A percentile compares a stretch with the other conserved stretches of the same genome.
Evolutionary conservation across 2,888 invertebrate species (phyloP).

Genomic region (Lycophotia porphyrea): DNA sequence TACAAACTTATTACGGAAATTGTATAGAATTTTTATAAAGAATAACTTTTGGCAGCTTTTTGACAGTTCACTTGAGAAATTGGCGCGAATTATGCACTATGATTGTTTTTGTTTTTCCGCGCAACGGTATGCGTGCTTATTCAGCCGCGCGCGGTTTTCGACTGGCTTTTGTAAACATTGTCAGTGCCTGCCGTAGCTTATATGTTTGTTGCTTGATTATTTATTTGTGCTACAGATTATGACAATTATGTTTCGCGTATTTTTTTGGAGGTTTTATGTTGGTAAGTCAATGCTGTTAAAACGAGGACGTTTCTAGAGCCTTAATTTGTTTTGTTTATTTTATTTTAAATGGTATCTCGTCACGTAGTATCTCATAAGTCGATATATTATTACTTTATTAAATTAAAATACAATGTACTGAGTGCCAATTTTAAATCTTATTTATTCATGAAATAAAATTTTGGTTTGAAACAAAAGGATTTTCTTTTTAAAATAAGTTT

Average conservation of each 20-base stretch:
- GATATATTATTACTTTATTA: background rate
- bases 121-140: conserved; percentile 35
- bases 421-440: too few species aligned
- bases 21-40: background rate
- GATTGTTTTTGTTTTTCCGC: conserved; percentile 37
- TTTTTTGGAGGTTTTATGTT: conserved; percentile 4
- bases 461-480: background rate
- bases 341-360: too few species aligned
- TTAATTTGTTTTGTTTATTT: background rate
- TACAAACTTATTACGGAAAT: background rate
- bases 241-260: conserved; percentile 19
- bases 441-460: too few species aligned
- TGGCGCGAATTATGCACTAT: conserved; percentile 38
- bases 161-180: conserved; percentile 53
- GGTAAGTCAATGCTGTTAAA: conserved; percentile 1
- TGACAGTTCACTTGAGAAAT: conserved; percentile 31
- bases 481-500: background rate
- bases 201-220: conserved; percentile 28
- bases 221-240: conserved; percentile 35
- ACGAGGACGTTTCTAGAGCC: background rate
- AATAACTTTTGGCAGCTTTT: conserved; percentile 12
- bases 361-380: background rate
- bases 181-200: conserved; percentile 31
- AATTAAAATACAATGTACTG: background rate
- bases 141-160: conserved; percentile 48